phyloP scores from a whole-genome alignment of 2,113 vertebrate species.

The Hiodon alosoides region DNA sequence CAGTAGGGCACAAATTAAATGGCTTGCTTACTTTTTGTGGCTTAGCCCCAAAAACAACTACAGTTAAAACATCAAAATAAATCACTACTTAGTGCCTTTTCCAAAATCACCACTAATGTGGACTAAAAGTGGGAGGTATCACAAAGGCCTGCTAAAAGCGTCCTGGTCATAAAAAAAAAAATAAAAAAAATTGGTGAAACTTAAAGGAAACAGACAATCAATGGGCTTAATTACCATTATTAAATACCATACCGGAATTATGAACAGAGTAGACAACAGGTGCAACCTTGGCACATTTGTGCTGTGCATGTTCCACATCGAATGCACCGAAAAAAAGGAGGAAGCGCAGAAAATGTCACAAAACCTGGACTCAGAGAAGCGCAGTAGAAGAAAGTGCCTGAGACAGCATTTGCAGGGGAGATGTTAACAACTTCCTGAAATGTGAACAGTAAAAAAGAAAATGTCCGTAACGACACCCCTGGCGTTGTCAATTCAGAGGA shows the following conservation, averaged over 20 bases:
- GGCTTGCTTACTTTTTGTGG: neutral
- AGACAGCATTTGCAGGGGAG: neutral
- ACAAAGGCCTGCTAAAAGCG: neutral
- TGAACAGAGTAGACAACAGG: no score
- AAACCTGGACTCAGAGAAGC: no score
- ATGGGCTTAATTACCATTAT: no score
- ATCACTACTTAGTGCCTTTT: slow-evolving; percentile 1
- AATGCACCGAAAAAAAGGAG: neutral
- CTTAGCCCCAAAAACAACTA: neutral
- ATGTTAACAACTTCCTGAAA: neutral
- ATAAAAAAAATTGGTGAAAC: no score
- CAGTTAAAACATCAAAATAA: neutral
- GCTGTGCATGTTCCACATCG: neutral
- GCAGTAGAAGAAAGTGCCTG: neutral
- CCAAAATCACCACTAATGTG: neutral
- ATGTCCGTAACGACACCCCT: neutral
- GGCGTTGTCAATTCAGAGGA: neutral
- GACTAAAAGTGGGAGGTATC: no score
- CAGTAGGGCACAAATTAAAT: slow-evolving; percentile 1
- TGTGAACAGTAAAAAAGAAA: slow-evolving; percentile 19
- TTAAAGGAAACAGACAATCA: no score
- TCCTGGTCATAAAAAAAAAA: no score
- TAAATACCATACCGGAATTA: no score
- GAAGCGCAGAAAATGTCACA: neutral
- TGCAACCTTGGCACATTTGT: neutral